phyloP scores from a whole-genome alignment of 2,797 vertebrate genomes.

The Otus scops region DNA sequence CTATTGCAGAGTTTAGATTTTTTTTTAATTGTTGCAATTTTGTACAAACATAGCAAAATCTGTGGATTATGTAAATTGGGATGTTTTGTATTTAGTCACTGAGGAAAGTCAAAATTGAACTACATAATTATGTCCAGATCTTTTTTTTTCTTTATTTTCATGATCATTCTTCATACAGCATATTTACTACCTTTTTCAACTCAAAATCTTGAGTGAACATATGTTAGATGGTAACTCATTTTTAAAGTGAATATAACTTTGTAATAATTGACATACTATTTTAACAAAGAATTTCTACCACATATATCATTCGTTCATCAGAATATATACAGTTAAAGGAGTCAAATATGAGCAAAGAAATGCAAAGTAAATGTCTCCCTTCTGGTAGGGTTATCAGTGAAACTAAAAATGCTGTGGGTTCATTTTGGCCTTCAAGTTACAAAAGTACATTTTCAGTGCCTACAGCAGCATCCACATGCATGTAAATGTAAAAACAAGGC shows the following conservation, averaged over 20 bases:
- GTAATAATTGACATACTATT: background rate
- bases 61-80: conserved; percentile 33
- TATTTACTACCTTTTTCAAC: background rate
- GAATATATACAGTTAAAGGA: background rate
- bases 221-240: background rate
- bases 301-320: background rate
- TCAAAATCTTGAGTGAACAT: background rate
- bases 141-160: conserved; percentile 5
- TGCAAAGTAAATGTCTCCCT: background rate
- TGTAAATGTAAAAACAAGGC: background rate
- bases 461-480: background rate
- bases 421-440: background rate
- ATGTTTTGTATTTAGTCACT: conserved; percentile 46
- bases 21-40: conserved; percentile 51
- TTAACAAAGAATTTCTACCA: background rate
- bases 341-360: background rate
- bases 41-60: conserved; percentile 23
- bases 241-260: background rate
- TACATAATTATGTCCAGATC: conserved; percentile 55
- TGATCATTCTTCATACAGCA: background rate
- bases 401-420: background rate
- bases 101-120: conserved; percentile 47
- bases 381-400: background rate
- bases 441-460: background rate
- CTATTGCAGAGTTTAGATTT: background rate